Evolutionary conservation across 2,113 vertebrate genomes (phyloP).

Genomic region (Ictalurus punctatus): DNA sequence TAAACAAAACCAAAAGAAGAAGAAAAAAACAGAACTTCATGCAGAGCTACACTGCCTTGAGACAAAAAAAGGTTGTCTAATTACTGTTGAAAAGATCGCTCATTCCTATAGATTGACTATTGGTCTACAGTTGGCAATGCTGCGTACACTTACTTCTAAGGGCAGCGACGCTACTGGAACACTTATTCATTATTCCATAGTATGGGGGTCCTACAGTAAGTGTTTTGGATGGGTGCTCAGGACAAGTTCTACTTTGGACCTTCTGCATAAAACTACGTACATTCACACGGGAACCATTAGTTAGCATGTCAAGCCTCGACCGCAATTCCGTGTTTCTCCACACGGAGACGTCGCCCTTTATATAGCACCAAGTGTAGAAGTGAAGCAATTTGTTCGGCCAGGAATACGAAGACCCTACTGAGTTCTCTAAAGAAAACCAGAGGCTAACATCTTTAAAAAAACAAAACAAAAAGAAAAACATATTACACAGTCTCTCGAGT

Average conservation of each 20-base stretch:
- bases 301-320: neutral
- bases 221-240: slow-evolving; percentile 46
- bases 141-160: slow-evolving; percentile 31
- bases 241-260: slow-evolving; percentile 23
- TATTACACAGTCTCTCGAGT: slow-evolving; percentile 32
- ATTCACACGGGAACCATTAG: neutral
- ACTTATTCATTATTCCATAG: slow-evolving; percentile 36
- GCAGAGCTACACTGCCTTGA: slow-evolving; percentile 35
- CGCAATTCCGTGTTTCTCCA: neutral
- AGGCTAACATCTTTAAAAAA: slow-evolving; percentile 39
- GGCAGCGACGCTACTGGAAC: slow-evolving; percentile 48
- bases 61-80: slow-evolving; percentile 41
- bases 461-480: slow-evolving; percentile 44
- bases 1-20: neutral
- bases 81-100: slow-evolving; percentile 35
- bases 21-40: slow-evolving; percentile 2
- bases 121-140: slow-evolving; percentile 19
- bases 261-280: neutral
- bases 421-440: slow-evolving; percentile 34
- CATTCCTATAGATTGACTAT: slow-evolving; percentile 26
- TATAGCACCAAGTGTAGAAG: slow-evolving; percentile 82
- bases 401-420: slow-evolving; percentile 58
- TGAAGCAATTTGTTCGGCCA: slow-evolving; percentile 61
- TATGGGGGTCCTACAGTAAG: slow-evolving; percentile 51
- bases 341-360: slow-evolving; percentile 57